Conservation (phyloP, 2,113 vertebrate species). For the Ranitomeya variabilis region DNA sequence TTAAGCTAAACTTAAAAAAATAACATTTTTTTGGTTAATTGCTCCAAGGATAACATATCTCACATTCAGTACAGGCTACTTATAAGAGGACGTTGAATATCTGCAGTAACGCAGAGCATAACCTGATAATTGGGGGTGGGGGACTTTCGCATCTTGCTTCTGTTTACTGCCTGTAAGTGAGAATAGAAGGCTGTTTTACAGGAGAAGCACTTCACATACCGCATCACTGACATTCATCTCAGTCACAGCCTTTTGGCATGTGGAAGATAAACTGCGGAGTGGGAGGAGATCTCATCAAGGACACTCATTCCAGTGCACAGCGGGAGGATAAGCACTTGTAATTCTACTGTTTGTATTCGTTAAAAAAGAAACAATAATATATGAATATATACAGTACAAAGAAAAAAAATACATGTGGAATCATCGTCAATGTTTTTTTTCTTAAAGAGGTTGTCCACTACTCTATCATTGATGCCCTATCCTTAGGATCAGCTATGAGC, state of each 20-base stretch:
- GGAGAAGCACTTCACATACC: slow-evolving; percentile 18
- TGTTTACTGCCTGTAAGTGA: slow-evolving; percentile 5
- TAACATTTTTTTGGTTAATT: neutral
- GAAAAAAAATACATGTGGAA: neutral
- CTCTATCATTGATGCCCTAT: no score
- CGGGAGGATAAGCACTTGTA: neutral
- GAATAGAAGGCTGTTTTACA: neutral
- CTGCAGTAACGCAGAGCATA: neutral
- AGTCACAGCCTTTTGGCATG: slow-evolving; percentile 26
- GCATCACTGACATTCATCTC: slow-evolving; percentile 44
- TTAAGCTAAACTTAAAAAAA: neutral
- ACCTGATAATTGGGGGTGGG: neutral
- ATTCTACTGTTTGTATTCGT: no score
- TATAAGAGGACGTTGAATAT: neutral
- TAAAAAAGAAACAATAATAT: neutral
- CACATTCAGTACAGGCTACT: neutral
- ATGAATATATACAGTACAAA: neutral
- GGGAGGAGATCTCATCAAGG: slow-evolving; percentile 31
- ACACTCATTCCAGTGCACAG: neutral
- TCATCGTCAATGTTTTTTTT: neutral
- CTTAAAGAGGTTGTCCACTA: no score
- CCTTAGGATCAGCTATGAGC: no score
- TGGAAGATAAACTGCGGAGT: slow-evolving; percentile 27
- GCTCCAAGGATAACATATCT: neutral
- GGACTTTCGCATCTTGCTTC: neutral